These are phyloP conservation scores for Craniophora ligustri DNA, from an alignment of 2,888 invertebrate genomes.

Conservation along the genomic window DNA sequence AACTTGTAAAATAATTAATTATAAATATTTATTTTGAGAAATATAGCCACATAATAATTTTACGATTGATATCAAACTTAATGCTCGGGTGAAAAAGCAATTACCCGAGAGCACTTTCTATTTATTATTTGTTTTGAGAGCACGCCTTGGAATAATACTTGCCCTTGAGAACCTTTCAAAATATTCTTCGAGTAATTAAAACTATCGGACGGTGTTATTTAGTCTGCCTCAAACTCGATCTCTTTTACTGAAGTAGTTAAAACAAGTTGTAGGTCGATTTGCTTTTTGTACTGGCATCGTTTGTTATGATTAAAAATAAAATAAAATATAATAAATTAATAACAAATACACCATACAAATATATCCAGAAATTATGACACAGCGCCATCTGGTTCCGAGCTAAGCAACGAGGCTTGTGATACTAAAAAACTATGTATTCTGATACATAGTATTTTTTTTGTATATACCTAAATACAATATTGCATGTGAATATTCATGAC, in stretches of 20 bases:
- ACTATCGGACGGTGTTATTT: neutral
- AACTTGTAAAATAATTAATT: neutral
- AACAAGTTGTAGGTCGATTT: neutral
- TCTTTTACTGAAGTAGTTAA: neutral
- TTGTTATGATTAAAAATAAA: neutral
- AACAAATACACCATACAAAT: too few relatives aligned
- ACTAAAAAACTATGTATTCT: too few relatives aligned
- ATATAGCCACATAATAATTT: neutral
- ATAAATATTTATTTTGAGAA: neutral
- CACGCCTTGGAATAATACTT: too few relatives aligned
- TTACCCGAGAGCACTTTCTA: neutral
- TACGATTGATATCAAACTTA: constrained; percentile 3
- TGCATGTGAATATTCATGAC: too few relatives aligned
- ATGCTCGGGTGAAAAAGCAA: neutral
- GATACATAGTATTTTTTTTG: too few relatives aligned
- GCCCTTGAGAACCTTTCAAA: constrained; percentile 9
- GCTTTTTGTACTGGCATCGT: neutral
- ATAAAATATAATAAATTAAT: neutral
- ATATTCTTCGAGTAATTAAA: constrained; percentile 1
- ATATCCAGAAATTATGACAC: too few relatives aligned
- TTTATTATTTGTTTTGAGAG: neutral
- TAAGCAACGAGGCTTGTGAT: too few relatives aligned
- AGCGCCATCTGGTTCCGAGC: too few relatives aligned
- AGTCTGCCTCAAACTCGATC: neutral
- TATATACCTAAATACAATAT: too few relatives aligned